Conservation (phyloP, 1,140 invertebrate genomes). For the Trigoniulus corallinus region DNA sequence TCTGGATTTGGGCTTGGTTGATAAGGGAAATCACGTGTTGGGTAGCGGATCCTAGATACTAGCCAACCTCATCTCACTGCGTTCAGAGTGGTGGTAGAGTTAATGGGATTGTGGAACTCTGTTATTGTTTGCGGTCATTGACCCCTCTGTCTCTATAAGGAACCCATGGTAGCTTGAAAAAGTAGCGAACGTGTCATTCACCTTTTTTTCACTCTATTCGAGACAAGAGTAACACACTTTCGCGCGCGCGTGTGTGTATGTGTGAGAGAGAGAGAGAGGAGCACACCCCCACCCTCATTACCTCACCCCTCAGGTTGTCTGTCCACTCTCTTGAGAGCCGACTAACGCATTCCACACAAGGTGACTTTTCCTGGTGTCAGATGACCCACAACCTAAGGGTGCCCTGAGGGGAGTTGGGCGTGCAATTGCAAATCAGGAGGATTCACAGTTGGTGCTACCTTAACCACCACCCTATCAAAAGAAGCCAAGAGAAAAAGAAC, state of each 20-base stretch:
- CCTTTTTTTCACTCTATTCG: background rate
- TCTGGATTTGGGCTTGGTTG: background rate
- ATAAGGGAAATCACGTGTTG: background rate
- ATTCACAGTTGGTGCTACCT: too few species aligned
- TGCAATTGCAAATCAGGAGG: too few species aligned
- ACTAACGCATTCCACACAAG: too few species aligned
- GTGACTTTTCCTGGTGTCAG: background rate
- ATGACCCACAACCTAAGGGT: slow-evolving; percentile 1
- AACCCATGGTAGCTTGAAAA: background rate
- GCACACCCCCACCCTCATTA: too few species aligned
- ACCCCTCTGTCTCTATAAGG: background rate
- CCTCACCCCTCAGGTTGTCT: too few species aligned
- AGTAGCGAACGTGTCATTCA: background rate
- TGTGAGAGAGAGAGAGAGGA: background rate
- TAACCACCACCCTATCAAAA: too few species aligned
- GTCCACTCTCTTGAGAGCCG: too few species aligned
- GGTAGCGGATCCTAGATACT: background rate
- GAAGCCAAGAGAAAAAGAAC: too few species aligned
- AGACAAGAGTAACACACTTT: slow-evolving; percentile 2
- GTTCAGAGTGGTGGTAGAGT: background rate
- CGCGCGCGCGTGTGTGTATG: background rate
- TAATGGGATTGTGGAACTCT: too few species aligned
- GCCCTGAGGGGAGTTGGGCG: too few species aligned
- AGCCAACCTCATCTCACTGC: background rate
- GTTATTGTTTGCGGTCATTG: slow-evolving; percentile 2